Base-by-base conservation (phyloP, 1,140 invertebrate genomes). In the Drosophila gunungcola region DNA sequence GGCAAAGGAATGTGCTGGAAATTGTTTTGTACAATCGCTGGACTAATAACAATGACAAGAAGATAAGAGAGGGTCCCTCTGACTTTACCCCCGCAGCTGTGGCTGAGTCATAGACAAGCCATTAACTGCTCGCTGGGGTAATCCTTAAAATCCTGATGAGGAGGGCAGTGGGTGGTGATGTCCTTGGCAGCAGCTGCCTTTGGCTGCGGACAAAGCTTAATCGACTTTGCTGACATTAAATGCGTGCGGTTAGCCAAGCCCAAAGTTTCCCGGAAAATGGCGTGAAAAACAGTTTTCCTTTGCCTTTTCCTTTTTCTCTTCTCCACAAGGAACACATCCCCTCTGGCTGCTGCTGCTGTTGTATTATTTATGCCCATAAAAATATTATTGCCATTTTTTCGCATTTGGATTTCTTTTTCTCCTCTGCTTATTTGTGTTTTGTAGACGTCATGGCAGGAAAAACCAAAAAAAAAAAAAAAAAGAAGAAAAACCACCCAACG, bases 361-460 rank as follows among this genome's bases (percentile, higher is more conserved):
- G 54, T 84, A 90, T 89, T 89, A 89, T 89, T 89, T 90, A 89
- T 89, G 85, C 69, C 80, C 84, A 89, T 89, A 89, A 89, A 89
- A 89, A 90, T 89, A 89, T 89, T 89, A 90, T 89, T 89, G 84
- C 84, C 84, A 90, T 89, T 89, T 89, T 88, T 89, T 90, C 80
- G 85, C 73, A 90, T 88, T 89, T 75, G 84, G 84, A 80, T 89
- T 89, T 52, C 62, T 80, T 68, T 83, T 38, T 38, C 6, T 10
- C 49, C 56, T 34, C 38, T 10, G 12, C 42, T 42, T 29, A 29
- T 5, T 41, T 16, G 16, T 9, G 16, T 32, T 25, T 7, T 21
- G 36, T 55, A 36, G 51, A 46, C 53, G 38, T 41, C 43, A 42
- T 49, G 55, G 55, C 41, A 39, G 62, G 41, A 67, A 46, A 45